Conservation (phyloP, 1,140 invertebrate genomes). For the Druon quercuslanigerum region DNA sequence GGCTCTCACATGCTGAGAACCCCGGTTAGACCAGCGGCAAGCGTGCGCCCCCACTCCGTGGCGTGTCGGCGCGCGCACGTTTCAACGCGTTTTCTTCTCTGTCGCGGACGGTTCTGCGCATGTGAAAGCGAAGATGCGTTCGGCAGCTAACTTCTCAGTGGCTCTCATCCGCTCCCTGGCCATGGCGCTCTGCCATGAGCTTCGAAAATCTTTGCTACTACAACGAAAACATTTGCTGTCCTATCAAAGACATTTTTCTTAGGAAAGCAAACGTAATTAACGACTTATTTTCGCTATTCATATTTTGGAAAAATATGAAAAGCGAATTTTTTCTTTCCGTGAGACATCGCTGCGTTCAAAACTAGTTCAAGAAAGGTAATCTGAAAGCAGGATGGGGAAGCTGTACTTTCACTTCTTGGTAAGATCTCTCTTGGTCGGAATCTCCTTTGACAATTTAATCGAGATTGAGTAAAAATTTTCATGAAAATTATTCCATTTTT, state of each 20-base stretch:
- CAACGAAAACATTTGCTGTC: slow-evolving; percentile 23
- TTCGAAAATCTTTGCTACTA: slow-evolving; percentile 8
- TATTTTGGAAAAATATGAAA: slow-evolving; percentile 20
- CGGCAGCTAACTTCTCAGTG: too few relatives aligned
- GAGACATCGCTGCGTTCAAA: slow-evolving; percentile 28
- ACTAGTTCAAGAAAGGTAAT: slow-evolving; percentile 29
- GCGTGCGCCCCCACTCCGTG: too few relatives aligned
- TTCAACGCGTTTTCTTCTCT: too few relatives aligned
- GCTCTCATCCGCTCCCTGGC: too few relatives aligned
- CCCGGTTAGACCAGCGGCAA: too few relatives aligned
- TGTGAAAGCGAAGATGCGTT: too few relatives aligned
- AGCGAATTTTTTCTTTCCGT: slow-evolving; percentile 30
- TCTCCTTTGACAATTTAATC: not conserved
- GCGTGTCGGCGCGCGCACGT: too few relatives aligned
- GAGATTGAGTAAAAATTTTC: not conserved
- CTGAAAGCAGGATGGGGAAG: slow-evolving; percentile 30
- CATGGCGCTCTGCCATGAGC: not conserved
- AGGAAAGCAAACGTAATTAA: slow-evolving; percentile 11
- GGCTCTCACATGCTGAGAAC: too few relatives aligned
- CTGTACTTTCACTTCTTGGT: slow-evolving; percentile 26
- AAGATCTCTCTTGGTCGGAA: not conserved
- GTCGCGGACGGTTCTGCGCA: too few relatives aligned
- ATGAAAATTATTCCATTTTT: not conserved
- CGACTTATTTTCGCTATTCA: slow-evolving; percentile 10
- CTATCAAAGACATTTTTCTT: not conserved